Base-by-base conservation (phyloP, 2,113 vertebrate species). In the Myanophis thanlyinensis region DNA sequence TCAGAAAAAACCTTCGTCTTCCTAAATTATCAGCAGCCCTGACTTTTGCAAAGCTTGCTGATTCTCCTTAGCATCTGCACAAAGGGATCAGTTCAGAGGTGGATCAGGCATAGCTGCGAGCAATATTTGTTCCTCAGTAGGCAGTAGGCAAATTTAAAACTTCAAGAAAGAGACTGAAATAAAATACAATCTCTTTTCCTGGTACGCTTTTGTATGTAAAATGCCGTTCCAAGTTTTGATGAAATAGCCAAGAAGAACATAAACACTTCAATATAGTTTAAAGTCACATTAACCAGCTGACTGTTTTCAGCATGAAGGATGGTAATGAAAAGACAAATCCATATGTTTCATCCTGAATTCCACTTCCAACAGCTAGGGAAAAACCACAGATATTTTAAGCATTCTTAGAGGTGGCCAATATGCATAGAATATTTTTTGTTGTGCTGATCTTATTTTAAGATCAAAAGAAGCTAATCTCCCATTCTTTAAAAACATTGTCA, bases 161-260 rank as follows among this genome's bases (percentile, higher is more conserved):
- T 46, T 27, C 51, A 90, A 51, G 90, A 94, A 93, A 93, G 51
- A 89, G 84, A 91, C 12, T 62, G 40, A 94, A 94, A 91, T 73
- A 0, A 93, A 92, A 93, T 89, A 87, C 0, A 89, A 85, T 92
- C 94, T 53, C 44, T 54, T 94, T 89, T 87, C 52, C 27, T 94
- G 86, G 80, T 91, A 93, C 20, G n/a, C 51, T 94, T 94, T 46
- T 91, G 52, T 88, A 93, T 93, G 90, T 90, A 94, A 96, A 96
- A 10, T 48, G 35, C 73, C 73, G 44, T 80, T 80, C 67, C 18
- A 22, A 0, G 15, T 80, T 22, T 40, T 40, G 18, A 40, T 80
- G 35, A 80, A 80, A 80, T 44, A 80, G 6, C 18, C 73, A 44
- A 44, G 18, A 80, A 80, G 15, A 80, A 80, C 35, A 80, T 80